These are phyloP conservation scores for Chaetodon trifascialis DNA, from an alignment of 2,113 vertebrate genomes.

Conservation along the genomic window DNA sequence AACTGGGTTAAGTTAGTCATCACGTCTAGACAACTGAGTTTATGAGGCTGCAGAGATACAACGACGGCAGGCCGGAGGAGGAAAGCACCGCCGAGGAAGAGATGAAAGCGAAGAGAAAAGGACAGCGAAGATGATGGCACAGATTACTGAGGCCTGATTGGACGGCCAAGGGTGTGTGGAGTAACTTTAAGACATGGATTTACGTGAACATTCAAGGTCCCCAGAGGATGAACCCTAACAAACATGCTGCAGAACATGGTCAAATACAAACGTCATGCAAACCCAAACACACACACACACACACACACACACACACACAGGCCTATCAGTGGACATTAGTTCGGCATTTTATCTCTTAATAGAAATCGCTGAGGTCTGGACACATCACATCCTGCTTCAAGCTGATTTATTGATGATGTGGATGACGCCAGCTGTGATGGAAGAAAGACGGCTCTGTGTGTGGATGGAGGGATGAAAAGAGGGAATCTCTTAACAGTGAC, in stretches of 20 bases:
- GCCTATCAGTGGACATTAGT: no score
- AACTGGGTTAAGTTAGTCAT: conserved; percentile 30
- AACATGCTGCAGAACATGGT: background rate
- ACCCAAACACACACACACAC: no score
- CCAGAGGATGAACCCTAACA: background rate
- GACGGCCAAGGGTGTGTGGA: no score
- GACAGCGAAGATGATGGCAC: background rate
- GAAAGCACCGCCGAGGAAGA: background rate
- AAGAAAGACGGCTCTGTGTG: background rate
- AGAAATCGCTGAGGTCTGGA: background rate
- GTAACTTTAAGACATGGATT: background rate
- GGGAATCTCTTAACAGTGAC: background rate
- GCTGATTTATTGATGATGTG: background rate
- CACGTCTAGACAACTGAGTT: background rate
- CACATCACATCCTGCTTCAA: background rate
- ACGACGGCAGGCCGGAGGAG: background rate
- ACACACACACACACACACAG: background rate
- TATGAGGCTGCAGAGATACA: conserved; percentile 10
- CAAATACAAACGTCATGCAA: background rate
- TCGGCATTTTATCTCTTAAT: background rate
- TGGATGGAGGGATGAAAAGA: background rate
- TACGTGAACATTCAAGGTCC: no score
- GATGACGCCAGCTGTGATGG: background rate
- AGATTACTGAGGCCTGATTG: conserved; percentile 6
- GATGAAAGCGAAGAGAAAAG: conserved; percentile 2